Evolutionary conservation across 2,113 vertebrate genomes (phyloP), one percentile per base, ranked within the genome.

Genomic region (Carollia perspicillata): DNA sequence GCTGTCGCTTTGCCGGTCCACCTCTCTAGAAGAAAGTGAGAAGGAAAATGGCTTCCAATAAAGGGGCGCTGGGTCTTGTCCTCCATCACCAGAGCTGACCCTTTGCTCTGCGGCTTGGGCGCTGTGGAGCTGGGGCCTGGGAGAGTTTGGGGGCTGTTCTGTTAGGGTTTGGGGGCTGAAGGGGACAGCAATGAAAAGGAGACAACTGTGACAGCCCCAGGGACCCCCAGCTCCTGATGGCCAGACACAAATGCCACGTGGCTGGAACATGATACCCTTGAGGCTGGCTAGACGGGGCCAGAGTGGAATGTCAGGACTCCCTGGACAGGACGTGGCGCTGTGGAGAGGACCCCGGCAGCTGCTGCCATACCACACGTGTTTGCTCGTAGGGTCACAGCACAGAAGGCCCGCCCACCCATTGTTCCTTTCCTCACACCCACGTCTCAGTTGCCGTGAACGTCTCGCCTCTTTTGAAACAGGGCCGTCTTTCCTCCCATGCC

Each of bases 211-310:
- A 53, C 42, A 92, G 65, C n/a, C 90, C 78, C 35, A 6, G 84
- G 49, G 71, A 63, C 42, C 40, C 23, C 47, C 22, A 49, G 33
- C 51, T 96, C 69, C 86, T 74, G 11, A 42, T 1, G 33, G 79
- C 85, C 74, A 97, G 91, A 96, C 95, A 91, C 28, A 58, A 13
- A 35, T 3, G 2, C 22, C 35, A 33, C 33, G 9, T 1, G 3
- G 42, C n/a, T n/a, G 35, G 77, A 97, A 97, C 53, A 11, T 26
- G 96, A 96, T 93, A 93, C 22, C 30, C 60, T 86, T 89, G 97
- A 94, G 91, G 93, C 51, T 6, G 88, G 69, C 95, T 66, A 84
- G 85, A 79, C 86, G 20, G 22, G 71, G 84, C 86, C 84, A 42
- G 78, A 10, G 44, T 65, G 72, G 95, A 97, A 97, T 97, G 95